Conservation (phyloP, 2,113 vertebrate genomes). For the Panthera leo region DNA sequence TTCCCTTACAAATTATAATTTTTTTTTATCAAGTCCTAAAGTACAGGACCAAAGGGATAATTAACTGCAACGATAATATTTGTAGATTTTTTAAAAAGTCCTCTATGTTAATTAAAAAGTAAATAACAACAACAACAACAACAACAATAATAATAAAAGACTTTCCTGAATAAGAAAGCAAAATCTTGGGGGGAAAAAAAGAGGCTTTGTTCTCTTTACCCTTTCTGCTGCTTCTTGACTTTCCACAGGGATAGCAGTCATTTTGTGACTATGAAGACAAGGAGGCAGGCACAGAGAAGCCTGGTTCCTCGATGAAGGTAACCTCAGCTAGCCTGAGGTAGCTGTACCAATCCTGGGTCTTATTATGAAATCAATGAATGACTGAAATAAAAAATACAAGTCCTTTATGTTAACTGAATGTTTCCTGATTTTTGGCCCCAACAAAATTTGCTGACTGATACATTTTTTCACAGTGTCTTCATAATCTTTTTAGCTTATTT, state of each 20-base stretch:
- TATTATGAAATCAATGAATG: neutral
- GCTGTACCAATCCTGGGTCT: neutral
- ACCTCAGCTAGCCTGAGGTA: neutral
- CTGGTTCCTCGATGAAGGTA: neutral
- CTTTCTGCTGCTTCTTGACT: neutral
- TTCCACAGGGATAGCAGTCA: neutral
- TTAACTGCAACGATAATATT: neutral
- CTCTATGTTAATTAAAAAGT: neutral
- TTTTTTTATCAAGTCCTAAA: neutral
- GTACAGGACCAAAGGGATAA: neutral
- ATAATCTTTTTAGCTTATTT: neutral
- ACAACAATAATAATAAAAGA: neutral
- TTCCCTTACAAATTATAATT: slow-evolving; percentile 35
- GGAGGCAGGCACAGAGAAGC: neutral
- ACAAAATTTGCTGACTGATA: slow-evolving; percentile 44
- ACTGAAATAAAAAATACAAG: neutral
- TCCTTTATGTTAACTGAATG: neutral
- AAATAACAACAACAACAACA: no score
- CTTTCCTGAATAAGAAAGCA: neutral
- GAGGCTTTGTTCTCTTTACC: neutral
- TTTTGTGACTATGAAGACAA: slow-evolving; percentile 1
- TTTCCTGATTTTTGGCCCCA: slow-evolving; percentile 61
- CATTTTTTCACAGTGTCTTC: neutral
- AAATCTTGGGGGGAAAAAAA: neutral
- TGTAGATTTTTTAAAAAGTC: neutral